Evolutionary conservation across 2,113 vertebrate genomes (phyloP).

Genomic region (Chaetops frenatus): DNA sequence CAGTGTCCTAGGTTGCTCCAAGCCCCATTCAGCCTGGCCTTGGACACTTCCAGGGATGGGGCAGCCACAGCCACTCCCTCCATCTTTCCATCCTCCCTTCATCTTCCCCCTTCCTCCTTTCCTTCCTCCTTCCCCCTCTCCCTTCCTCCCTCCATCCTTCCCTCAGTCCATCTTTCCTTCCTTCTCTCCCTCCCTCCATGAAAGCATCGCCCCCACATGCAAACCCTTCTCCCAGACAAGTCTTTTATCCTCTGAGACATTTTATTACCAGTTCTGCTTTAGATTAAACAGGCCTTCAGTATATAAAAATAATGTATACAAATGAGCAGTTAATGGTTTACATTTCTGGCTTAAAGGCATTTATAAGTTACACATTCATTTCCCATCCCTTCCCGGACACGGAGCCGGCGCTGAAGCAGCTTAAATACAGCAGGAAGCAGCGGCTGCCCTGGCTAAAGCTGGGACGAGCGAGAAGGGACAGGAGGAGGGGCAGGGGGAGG

Average conservation of each 20-base stretch:
- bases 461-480: neutral
- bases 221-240: neutral
- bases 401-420: neutral
- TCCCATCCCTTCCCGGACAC: neutral
- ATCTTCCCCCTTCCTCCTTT: neutral
- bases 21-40: accelerated
- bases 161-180: neutral
- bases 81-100: neutral
- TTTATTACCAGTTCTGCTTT: constrained; percentile 52
- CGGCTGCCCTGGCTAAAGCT: neutral
- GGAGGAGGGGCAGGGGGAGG: neutral
- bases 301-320: constrained; percentile 70
- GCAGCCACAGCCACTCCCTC: neutral
- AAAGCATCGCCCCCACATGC: accelerated
- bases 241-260: neutral
- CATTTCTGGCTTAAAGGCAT: constrained; percentile 36
- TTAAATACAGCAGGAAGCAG: constrained; percentile 27
- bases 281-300: neutral
- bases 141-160: neutral
- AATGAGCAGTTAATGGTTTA: constrained; percentile 32
- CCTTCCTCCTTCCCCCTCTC: neutral
- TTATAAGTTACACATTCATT: constrained; percentile 40
- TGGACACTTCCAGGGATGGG: neutral
- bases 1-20: neutral
- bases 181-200: neutral